These are phyloP conservation scores for Micromesistius poutassou DNA, from an alignment of 2,797 vertebrate species.

Conservation along the genomic window DNA sequence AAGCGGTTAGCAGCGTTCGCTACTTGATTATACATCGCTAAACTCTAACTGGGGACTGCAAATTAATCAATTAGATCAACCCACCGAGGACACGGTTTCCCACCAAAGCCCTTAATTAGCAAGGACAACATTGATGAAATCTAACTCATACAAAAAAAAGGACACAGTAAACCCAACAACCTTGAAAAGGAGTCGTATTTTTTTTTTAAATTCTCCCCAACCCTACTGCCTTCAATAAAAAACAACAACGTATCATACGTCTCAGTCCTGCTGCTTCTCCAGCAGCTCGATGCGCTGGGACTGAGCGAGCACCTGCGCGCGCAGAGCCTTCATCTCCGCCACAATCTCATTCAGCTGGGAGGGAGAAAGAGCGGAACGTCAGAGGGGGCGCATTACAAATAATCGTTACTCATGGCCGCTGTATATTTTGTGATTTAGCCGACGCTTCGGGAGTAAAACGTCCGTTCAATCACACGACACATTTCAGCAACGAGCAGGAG, in stretches of 20 bases:
- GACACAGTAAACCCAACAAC: not conserved
- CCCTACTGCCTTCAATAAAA: conserved; percentile 20
- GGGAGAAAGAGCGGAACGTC: not conserved
- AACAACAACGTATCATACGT: conserved; percentile 72
- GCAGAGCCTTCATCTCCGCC: conserved; percentile 75
- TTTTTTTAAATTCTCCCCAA: not conserved
- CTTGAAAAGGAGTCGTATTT: not conserved
- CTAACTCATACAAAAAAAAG: not conserved
- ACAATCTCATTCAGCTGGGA: conserved; percentile 71
- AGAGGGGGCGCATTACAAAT: not conserved
- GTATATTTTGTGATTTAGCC: too few relatives aligned
- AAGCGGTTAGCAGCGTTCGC: conserved; percentile 65
- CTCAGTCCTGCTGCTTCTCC: conserved; percentile 87
- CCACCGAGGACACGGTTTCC: not conserved
- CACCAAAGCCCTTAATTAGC: conserved; percentile 6
- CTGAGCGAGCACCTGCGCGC: conserved; percentile 82
- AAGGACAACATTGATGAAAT: not conserved
- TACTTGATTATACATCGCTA: conserved; percentile 67
- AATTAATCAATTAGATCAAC: not conserved
- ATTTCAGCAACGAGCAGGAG: too few relatives aligned
- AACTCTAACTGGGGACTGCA: conserved; percentile 21
- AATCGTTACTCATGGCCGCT: too few relatives aligned
- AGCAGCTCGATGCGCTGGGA: conserved; percentile 84
- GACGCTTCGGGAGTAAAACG: too few relatives aligned
- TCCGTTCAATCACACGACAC: too few relatives aligned